Conservation (phyloP, 2,797 vertebrate species). For the Siniperca obscura region DNA sequence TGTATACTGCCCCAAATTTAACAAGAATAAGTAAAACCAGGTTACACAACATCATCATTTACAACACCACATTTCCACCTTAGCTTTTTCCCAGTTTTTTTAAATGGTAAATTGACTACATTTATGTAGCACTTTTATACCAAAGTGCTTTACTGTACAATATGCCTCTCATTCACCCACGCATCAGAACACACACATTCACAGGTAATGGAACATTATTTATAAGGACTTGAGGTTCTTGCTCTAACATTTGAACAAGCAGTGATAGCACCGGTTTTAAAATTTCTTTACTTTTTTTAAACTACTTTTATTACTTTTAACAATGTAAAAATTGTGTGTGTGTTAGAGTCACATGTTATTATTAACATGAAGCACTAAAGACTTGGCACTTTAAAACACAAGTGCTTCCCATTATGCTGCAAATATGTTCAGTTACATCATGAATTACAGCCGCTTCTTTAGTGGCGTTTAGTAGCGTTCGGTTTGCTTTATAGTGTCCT, state of each 20-base stretch:
- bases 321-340: background rate
- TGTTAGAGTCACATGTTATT: conserved; percentile 1
- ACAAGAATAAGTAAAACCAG: no score
- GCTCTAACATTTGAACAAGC: background rate
- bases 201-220: background rate
- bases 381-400: conserved; percentile 34
- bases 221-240: background rate
- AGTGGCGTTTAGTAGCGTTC: conserved; percentile 13
- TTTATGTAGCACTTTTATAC: background rate
- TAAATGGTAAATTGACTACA: background rate
- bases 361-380: conserved; percentile 36
- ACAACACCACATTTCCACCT: no score
- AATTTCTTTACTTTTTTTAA: background rate
- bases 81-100: no score
- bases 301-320: background rate
- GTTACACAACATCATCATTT: no score
- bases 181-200: background rate
- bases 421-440: conserved; percentile 47
- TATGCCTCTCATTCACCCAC: background rate
- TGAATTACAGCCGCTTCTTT: conserved; percentile 38
- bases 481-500: conserved; percentile 28
- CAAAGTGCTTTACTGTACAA: background rate
- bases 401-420: conserved; percentile 41
- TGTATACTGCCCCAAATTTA: no score
- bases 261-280: background rate